Percentiles rank a stretch among this genome's conserved stretches.
phyloP scores from a whole-genome alignment of 1,140 invertebrate species.

The Eriosoma lanigerum region DNA sequence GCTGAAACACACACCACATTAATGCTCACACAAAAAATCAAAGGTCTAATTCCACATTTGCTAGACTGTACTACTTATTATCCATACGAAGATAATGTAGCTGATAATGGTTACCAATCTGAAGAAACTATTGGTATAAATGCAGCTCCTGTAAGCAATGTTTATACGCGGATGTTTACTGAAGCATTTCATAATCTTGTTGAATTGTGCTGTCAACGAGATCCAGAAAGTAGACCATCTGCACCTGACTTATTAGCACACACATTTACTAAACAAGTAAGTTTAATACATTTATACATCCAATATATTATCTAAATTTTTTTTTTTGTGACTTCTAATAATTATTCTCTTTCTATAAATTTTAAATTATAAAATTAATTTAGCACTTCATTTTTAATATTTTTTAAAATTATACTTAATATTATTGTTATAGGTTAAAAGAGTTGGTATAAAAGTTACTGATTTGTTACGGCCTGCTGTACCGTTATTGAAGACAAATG shows the following conservation, averaged over 20 bases:
- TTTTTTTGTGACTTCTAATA: too few species aligned
- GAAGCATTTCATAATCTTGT: slow-evolving; percentile 75
- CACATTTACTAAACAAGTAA: slow-evolving; percentile 71
- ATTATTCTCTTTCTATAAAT: too few species aligned
- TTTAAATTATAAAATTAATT: too few species aligned
- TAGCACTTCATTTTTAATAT: too few species aligned
- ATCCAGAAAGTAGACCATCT: slow-evolving; percentile 67
- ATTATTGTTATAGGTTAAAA: slow-evolving; percentile 32
- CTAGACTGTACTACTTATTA: slow-evolving; percentile 74
- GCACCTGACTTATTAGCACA: slow-evolving; percentile 70
- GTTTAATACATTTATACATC: not conserved
- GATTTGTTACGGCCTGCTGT: slow-evolving; percentile 54
- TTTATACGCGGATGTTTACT: slow-evolving; percentile 64
- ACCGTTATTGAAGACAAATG: slow-evolving; percentile 52
- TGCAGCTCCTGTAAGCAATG: slow-evolving; percentile 59
- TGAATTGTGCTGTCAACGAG: slow-evolving; percentile 69
- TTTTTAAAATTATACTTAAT: not conserved
- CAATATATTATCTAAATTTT: too few species aligned
- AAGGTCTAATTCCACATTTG: slow-evolving; percentile 74
- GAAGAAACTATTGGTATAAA: slow-evolving; percentile 55
- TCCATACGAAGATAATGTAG: slow-evolving; percentile 55
- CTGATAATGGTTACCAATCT: slow-evolving; percentile 54
- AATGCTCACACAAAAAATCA: slow-evolving; percentile 87
- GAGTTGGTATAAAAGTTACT: slow-evolving; percentile 42
- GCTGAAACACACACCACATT: slow-evolving; percentile 77